These are phyloP conservation scores for Capromys pilorides DNA, from an alignment of 2,797 vertebrate species.

Conservation along the genomic window DNA sequence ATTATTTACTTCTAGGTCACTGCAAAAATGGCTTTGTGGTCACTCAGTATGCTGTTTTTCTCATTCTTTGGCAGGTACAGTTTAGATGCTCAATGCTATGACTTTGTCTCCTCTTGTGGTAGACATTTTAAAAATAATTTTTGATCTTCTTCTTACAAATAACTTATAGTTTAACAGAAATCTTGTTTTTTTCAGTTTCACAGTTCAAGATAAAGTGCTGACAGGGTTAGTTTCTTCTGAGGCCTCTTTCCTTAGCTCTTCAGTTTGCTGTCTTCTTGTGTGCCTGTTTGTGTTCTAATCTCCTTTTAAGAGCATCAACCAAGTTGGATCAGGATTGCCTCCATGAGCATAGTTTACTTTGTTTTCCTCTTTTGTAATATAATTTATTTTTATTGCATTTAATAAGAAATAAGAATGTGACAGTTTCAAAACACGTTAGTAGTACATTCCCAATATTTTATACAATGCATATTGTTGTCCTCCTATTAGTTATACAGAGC, in stretches of 20 bases:
- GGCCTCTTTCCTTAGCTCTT: neutral
- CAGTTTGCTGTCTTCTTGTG: neutral
- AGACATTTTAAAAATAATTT: neutral
- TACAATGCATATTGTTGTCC: too few species aligned
- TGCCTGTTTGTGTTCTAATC: neutral
- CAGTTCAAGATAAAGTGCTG: neutral
- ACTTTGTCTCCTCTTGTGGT: neutral
- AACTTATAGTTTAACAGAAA: neutral
- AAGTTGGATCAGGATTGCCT: neutral
- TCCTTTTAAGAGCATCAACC: neutral
- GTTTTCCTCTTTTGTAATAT: neutral
- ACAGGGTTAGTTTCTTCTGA: neutral
- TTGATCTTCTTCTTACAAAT: neutral
- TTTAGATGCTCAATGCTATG: neutral
- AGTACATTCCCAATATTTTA: too few species aligned
- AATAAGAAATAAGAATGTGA: too few species aligned
- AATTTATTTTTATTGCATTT: too few species aligned
- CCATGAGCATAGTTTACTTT: neutral
- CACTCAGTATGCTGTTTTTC: neutral
- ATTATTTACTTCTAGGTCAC: neutral
- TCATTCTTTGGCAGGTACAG: neutral
- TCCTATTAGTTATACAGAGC: too few species aligned
- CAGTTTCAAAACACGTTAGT: too few species aligned
- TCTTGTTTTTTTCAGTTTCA: neutral
- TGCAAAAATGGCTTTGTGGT: neutral